Evolutionary conservation across 2,888 invertebrate species (phyloP).

Genomic region (Timandra comae): DNA sequence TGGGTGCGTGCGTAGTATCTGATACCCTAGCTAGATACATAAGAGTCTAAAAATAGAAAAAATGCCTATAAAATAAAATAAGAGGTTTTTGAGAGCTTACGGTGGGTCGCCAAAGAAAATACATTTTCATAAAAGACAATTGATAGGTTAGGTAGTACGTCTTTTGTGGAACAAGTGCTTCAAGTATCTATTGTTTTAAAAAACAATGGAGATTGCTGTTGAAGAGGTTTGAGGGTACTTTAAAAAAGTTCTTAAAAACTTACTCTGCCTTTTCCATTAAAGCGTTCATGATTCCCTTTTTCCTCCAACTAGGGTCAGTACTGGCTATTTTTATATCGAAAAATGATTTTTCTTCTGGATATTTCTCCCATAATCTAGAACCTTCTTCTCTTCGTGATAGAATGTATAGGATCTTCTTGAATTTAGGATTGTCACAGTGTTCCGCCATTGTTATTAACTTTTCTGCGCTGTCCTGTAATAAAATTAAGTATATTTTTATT

Average conservation of each 20-base stretch:
- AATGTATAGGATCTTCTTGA: constrained; percentile 79
- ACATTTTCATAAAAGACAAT: no score
- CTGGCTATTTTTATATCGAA: constrained; percentile 81
- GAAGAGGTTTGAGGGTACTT: no score
- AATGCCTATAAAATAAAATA: no score
- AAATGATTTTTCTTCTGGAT: constrained; percentile 69
- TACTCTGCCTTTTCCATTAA: constrained; percentile 80
- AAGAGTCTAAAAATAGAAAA: no score
- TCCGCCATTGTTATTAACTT: constrained; percentile 59
- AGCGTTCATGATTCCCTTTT: constrained; percentile 80
- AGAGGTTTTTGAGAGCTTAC: no score
- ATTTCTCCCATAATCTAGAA: constrained; percentile 75
- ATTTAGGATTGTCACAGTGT: constrained; percentile 76
- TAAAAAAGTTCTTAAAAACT: constrained; percentile 36
- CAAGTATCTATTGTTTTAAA: no score
- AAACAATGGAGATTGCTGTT: no score
- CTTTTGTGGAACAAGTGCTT: no score
- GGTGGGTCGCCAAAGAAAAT: no score
- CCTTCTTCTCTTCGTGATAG: constrained; percentile 74
- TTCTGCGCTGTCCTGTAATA: constrained; percentile 46
- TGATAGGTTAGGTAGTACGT: no score
- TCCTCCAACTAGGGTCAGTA: constrained; percentile 80
- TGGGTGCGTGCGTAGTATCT: no score
- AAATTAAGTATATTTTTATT: constrained; percentile 5
- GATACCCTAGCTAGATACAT: no score